phyloP scores from a whole-genome alignment of 2,888 invertebrate genomes.

The Cephalotes varians region DNA sequence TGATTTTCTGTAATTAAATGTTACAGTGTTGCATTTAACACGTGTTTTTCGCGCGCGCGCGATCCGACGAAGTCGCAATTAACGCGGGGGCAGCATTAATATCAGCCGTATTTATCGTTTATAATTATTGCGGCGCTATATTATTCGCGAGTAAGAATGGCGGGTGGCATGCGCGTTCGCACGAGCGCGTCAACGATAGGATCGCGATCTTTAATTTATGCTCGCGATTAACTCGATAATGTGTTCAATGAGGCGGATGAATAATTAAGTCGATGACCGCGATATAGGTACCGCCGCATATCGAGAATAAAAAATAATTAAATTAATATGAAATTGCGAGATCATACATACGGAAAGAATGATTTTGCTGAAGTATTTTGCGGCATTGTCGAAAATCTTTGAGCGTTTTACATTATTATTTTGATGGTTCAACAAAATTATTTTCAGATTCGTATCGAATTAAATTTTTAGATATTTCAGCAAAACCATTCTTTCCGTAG shows the following conservation, averaged over 20 bases:
- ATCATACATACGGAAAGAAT: too few relatives aligned
- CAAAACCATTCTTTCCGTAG: too few relatives aligned
- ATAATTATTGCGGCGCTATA: conserved; percentile 47
- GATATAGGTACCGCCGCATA: not conserved
- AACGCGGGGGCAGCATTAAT: conserved; percentile 45
- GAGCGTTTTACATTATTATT: too few relatives aligned
- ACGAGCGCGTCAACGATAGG: conserved; percentile 11
- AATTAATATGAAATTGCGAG: conserved; percentile 13
- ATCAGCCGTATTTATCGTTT: conserved; percentile 55
- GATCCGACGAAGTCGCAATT: conserved; percentile 57
- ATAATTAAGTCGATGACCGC: conserved; percentile 30
- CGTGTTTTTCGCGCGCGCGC: conserved; percentile 60
- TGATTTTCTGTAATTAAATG: conserved; percentile 63
- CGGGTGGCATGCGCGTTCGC: not conserved
- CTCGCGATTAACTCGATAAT: conserved; percentile 51
- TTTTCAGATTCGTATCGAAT: too few relatives aligned
- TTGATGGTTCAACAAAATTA: too few relatives aligned
- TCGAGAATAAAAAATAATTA: conserved; percentile 29
- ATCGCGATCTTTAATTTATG: conserved; percentile 50
- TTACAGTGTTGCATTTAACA: conserved; percentile 61
- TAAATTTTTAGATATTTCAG: too few relatives aligned
- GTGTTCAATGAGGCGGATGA: conserved; percentile 30
- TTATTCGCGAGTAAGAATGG: conserved; percentile 49
- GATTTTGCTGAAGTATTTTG: too few relatives aligned
- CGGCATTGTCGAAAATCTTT: too few relatives aligned